Conservation (phyloP, 2,888 invertebrate genomes). For the Priocnemis perturbator region DNA sequence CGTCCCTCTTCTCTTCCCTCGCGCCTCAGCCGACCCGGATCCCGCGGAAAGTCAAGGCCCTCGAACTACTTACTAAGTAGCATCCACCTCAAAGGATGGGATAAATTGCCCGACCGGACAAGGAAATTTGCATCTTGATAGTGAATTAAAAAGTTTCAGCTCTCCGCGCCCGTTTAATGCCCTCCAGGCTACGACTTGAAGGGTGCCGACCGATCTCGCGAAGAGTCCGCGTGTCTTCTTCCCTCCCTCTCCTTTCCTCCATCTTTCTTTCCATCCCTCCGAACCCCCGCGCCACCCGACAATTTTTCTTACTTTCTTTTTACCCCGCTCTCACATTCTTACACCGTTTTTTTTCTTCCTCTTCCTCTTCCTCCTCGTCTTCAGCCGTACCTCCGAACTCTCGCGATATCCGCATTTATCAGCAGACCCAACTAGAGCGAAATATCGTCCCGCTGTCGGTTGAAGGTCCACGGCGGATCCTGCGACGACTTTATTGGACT, state of each 20-base stretch:
- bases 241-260: no score
- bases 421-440: slow-evolving; percentile 43
- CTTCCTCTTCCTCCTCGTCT: no score
- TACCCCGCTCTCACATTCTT: no score
- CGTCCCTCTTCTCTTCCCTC: background rate
- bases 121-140: slow-evolving; percentile 70
- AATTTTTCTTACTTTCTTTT: no score
- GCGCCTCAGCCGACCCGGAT: slow-evolving; percentile 10
- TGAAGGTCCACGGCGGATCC: slow-evolving; percentile 37
- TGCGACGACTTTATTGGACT: slow-evolving; percentile 9
- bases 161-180: slow-evolving; percentile 52
- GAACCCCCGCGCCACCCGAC: no score
- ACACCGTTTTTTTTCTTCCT: no score
- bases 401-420: slow-evolving; percentile 57
- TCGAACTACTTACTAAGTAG: slow-evolving; percentile 56
- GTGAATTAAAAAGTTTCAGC: slow-evolving; percentile 67
- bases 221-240: slow-evolving; percentile 12
- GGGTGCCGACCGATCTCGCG: slow-evolving; percentile 20
- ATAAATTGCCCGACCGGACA: slow-evolving; percentile 63
- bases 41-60: slow-evolving; percentile 31
- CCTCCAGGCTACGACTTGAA: slow-evolving; percentile 21
- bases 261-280: no score
- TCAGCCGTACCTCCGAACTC: no score
- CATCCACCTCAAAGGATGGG: slow-evolving; percentile 60
- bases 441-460: slow-evolving; percentile 45